A percentile compares a stretch with the other conserved stretches of the same genome.
Conservation (phyloP, 2,113 vertebrate genomes). For the Jacana jacana region DNA sequence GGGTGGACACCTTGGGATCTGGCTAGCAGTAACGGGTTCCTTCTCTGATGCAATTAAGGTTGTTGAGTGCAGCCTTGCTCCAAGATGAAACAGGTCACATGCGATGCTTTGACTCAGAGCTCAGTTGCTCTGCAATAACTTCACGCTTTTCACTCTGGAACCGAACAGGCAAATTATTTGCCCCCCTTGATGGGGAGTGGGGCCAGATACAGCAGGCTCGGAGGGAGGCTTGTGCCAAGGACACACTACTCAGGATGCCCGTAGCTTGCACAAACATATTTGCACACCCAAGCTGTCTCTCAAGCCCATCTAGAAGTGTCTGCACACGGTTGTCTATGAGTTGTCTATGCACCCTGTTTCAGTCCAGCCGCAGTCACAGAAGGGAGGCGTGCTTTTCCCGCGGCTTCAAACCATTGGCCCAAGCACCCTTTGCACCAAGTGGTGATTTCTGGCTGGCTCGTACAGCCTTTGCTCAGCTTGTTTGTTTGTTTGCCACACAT, state of each 20-base stretch:
- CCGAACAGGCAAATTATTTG: background rate
- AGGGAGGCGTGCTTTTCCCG: background rate
- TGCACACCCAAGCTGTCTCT: background rate
- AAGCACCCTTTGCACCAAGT: background rate
- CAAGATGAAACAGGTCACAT: fast-evolving
- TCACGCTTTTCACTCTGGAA: background rate
- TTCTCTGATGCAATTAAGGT: background rate
- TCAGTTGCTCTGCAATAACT: background rate
- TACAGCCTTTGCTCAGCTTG: background rate
- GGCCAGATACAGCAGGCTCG: background rate
- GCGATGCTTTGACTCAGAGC: fast-evolving
- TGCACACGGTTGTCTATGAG: fast-evolving
- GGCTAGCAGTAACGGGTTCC: fast-evolving
- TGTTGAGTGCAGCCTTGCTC: background rate
- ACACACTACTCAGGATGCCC: fast-evolving
- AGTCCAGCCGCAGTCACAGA: background rate
- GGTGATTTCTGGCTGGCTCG: background rate
- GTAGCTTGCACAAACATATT: fast-evolving
- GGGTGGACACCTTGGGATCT: background rate
- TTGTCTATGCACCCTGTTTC: background rate
- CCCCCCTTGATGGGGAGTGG: fast-evolving
- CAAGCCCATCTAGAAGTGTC: background rate
- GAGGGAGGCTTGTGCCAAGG: background rate
- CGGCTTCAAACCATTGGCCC: background rate
- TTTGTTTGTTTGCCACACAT: background rate